Conservation (phyloP, 2,113 vertebrate species). For the Tupaia chinensis region DNA sequence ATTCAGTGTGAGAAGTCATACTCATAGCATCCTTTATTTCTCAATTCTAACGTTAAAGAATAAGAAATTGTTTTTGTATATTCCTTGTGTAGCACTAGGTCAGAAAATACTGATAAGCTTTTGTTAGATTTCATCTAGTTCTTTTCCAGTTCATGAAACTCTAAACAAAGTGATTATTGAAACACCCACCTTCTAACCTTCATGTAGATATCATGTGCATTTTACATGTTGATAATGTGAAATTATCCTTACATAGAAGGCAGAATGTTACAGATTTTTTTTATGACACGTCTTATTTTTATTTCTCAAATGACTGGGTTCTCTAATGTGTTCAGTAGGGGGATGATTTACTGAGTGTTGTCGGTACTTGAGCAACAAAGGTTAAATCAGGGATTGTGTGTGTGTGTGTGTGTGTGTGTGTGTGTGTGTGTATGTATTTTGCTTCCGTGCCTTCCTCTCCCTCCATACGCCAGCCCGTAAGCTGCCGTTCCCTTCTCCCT, state of each 20-base stretch:
- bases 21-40: slow-evolving; percentile 3
- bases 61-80: slow-evolving; percentile 23
- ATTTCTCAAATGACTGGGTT: not conserved
- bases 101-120: not conserved
- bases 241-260: not conserved
- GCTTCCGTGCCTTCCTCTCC: too few relatives aligned
- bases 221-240: not conserved
- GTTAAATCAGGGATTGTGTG: not conserved
- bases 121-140: not conserved
- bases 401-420: not conserved
- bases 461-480: too few relatives aligned
- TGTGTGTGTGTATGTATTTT: not conserved
- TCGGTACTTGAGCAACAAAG: not conserved
- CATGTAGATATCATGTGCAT: not conserved
- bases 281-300: not conserved
- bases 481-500: too few relatives aligned
- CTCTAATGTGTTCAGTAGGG: not conserved
- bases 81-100: not conserved
- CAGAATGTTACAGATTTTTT: not conserved
- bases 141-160: not conserved
- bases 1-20: slow-evolving; percentile 27
- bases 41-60: slow-evolving; percentile 17
- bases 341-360: not conserved
- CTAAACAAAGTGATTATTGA: not conserved
- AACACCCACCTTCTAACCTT: not conserved